Conservation (phyloP, 23 tunicate genomes). For the Halocynthia roretzi region DNA sequence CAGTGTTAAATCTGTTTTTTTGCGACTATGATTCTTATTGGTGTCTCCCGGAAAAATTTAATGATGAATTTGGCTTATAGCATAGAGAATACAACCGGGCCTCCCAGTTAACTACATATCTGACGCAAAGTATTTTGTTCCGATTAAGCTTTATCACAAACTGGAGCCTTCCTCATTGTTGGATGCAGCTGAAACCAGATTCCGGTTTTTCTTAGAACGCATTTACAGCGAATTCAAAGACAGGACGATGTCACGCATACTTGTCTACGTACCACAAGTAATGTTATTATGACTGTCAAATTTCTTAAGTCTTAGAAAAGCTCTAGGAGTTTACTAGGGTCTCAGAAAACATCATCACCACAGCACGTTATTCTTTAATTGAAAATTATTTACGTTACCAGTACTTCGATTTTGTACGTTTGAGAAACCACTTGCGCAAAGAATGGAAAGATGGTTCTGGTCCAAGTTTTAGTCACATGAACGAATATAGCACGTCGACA, state of each 20-base stretch:
- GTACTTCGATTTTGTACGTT: conserved; percentile 65
- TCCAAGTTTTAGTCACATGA: conserved; percentile 37
- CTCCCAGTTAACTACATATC: too few relatives aligned
- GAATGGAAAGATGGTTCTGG: conserved; percentile 50
- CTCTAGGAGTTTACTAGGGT: too few relatives aligned
- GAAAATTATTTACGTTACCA: neutral
- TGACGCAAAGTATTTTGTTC: neutral
- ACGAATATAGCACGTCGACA: conserved; percentile 57
- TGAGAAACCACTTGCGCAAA: conserved; percentile 61
- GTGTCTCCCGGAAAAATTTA: too few relatives aligned
- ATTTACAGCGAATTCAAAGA: conserved; percentile 51
- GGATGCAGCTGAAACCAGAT: conserved; percentile 41
- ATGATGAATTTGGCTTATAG: too few relatives aligned
- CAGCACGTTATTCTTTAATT: too few relatives aligned
- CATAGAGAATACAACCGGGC: too few relatives aligned
- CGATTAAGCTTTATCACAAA: conserved; percentile 19
- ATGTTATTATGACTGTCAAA: neutral
- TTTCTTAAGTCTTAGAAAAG: too few relatives aligned
- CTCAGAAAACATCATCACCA: too few relatives aligned
- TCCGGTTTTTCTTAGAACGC: conserved; percentile 47
- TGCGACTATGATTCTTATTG: too few relatives aligned
- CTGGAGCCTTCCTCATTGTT: neutral
- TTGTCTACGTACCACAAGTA: conserved; percentile 68
- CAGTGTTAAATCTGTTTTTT: too few relatives aligned
- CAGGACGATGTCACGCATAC: conserved; percentile 24